A percentile compares a stretch with the other conserved stretches of the same genome.
phyloP scores from a whole-genome alignment of 2,888 invertebrate species.

The Schrankia costaestrigalis region DNA sequence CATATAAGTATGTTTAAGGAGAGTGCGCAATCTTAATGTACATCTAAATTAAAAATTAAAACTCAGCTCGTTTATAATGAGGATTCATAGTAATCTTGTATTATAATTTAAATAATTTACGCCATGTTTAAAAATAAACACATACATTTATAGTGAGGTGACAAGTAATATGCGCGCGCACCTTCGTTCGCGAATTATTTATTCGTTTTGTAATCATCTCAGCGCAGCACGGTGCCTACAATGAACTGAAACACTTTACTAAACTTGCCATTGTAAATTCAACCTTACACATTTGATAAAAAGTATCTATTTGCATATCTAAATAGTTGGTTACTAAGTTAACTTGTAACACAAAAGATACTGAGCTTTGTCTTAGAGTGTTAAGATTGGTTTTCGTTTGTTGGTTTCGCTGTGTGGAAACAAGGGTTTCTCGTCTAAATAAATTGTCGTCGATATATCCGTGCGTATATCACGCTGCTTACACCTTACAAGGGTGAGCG shows the following conservation, averaged over 20 bases:
- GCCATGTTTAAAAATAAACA: conserved; percentile 34
- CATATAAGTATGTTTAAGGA: too few relatives aligned
- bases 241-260: conserved; percentile 20
- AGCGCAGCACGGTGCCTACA: conserved; percentile 34
- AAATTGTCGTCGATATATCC: conserved; percentile 70
- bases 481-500: conserved; percentile 53
- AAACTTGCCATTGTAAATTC: not conserved
- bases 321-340: conserved; percentile 15
- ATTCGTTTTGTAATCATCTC: conserved; percentile 37
- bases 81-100: conserved; percentile 1
- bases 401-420: conserved; percentile 27
- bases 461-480: conserved; percentile 67
- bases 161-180: conserved; percentile 34
- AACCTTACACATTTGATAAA: not conserved
- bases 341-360: conserved; percentile 1
- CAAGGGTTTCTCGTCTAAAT: conserved; percentile 50
- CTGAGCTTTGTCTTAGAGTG: not conserved
- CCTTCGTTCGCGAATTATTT: conserved; percentile 30
- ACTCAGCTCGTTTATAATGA: too few relatives aligned
- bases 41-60: too few relatives aligned
- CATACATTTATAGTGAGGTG: conserved; percentile 20
- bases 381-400: conserved; percentile 26
- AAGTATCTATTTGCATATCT: conserved; percentile 36
- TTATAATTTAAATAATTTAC: conserved; percentile 25
- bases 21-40: conserved; percentile 12